These are phyloP conservation scores for Pachymerium ferrugineum DNA, from an alignment of 2,888 invertebrate genomes.

Conservation along the genomic window DNA sequence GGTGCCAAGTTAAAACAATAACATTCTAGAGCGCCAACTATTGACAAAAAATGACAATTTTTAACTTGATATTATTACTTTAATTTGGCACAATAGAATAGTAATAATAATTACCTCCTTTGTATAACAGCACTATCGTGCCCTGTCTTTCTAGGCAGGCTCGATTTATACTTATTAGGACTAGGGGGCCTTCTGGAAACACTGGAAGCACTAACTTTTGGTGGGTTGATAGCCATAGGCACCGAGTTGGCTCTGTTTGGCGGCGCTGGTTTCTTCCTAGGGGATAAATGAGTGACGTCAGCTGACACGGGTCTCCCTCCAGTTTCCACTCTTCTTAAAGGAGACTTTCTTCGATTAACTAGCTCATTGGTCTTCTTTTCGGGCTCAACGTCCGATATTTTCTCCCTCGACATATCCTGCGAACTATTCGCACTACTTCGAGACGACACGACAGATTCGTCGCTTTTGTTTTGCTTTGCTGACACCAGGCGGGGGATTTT, in stretches of 20 bases:
- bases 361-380: no score
- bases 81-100: not conserved
- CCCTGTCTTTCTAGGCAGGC: not conserved
- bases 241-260: not conserved
- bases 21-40: no score
- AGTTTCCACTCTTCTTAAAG: not conserved
- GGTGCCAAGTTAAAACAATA: no score
- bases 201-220: not conserved
- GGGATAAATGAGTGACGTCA: not conserved
- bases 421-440: constrained; percentile 27
- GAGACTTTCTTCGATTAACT: not conserved
- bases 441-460: constrained; percentile 29
- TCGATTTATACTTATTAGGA: not conserved
- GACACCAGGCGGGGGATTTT: constrained; percentile 70
- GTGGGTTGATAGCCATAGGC: not conserved
- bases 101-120: not conserved
- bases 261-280: not conserved
- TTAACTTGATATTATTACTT: no score
- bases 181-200: not conserved
- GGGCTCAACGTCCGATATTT: no score
- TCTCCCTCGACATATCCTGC: not conserved
- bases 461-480: constrained; percentile 46
- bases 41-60: not conserved
- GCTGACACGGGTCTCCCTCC: not conserved
- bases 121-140: not conserved